Base-by-base conservation (phyloP, 2,113 vertebrate species). In the Ochotona princeps region DNA sequence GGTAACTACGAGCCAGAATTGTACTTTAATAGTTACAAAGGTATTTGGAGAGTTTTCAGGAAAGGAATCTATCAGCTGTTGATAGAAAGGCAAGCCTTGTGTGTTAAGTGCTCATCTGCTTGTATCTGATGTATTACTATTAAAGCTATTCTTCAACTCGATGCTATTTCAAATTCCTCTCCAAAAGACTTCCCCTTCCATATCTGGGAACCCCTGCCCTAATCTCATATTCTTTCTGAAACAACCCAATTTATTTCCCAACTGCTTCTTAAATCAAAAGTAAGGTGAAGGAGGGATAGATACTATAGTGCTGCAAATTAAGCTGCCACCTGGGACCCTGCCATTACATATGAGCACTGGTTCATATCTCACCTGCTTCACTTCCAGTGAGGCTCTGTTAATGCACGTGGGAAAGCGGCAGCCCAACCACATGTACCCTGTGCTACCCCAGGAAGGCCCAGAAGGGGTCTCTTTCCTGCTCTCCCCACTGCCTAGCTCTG, bases 171-270 rank as follows among this genome's bases (percentile, higher is more conserved):
- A 92, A 83, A 91, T 79, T 85, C 47, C 28, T 93, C 23, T 12
- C 73, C 2, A 84, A 87, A 69, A 2, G 12, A 82, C n/a, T 20
- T 84, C 35, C 28, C 14, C 23, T 78, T 87, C 84, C 92, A 66
- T 3, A 63, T 11, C 54, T 38, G 60, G 1, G 83, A 26, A 14
- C 13, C 7, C 69, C 2, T 61, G 28, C 66, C 44, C 38, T 15
- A 83, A 87, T 72, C 10, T 47, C 75, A 30, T 87, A 38, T 95
- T 93, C 44, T 88, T 83, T 54, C 63, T 73, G 35, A 95, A 23
- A 32, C 26, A 87, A 83, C 18, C 78, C 30, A 94, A 69, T 10
- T 35, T 92, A 17, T 87, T 94, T 92, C 32, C 89, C 85, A 95
- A 61, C 38, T 72, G 69, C 57, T 94, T 78, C 80, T 89, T 84